phyloP scores from a whole-genome alignment of 2,797 vertebrate genomes.

The Petrocephalus schoutedeni region DNA sequence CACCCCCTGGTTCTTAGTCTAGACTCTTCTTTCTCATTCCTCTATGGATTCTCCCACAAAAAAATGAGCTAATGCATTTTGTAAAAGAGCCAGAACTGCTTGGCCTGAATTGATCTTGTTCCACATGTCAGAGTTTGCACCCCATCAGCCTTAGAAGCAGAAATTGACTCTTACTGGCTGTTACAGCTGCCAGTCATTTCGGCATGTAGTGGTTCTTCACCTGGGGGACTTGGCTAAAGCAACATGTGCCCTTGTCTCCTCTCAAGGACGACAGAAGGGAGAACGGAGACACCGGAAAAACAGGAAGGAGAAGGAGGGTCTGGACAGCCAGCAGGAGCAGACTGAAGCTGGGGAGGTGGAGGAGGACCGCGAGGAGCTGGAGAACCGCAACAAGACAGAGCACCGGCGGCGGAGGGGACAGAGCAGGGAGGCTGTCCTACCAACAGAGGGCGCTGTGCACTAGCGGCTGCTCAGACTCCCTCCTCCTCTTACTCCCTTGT shows the following conservation, averaged over 20 bases:
- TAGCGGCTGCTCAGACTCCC: conserved; percentile 49
- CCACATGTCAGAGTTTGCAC: background rate
- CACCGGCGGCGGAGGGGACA: conserved; percentile 77
- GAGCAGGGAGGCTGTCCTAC: conserved; percentile 67
- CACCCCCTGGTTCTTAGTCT: background rate
- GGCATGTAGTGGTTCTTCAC: background rate
- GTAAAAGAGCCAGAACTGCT: background rate
- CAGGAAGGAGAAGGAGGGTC: conserved; percentile 74
- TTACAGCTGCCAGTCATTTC: background rate
- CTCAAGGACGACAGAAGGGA: conserved; percentile 63
- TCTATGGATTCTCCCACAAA: background rate
- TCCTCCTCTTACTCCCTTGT: conserved; percentile 42
- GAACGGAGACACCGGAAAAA: conserved; percentile 78
- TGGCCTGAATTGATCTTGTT: background rate
- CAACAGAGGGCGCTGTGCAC: conserved; percentile 61
- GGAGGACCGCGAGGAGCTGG: conserved; percentile 66
- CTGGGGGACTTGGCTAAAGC: background rate
- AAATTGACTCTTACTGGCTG: background rate
- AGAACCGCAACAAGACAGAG: conserved; percentile 84
- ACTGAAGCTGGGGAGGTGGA: conserved; percentile 68
- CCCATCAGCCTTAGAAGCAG: background rate
- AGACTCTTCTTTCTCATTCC: background rate
- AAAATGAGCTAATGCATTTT: background rate
- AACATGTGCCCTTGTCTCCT: background rate
- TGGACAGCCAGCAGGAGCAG: conserved; percentile 70